Evolutionary conservation across 2,113 vertebrate species (phyloP).

Genomic region (Passer domesticus): DNA sequence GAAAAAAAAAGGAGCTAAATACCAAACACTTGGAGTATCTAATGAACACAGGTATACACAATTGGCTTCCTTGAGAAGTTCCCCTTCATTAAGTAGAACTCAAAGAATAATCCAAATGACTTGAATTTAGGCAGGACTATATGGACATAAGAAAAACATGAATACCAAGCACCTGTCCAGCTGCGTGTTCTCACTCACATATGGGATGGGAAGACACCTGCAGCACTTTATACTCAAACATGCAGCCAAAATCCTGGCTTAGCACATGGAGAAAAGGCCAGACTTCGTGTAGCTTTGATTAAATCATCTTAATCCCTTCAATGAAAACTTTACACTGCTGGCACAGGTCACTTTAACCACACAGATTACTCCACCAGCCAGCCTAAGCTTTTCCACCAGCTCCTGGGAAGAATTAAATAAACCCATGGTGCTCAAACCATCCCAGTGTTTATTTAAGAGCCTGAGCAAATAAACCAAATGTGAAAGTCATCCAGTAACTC

Average conservation of each 20-base stretch:
- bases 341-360: neutral
- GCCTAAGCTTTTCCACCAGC: neutral
- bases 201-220: neutral
- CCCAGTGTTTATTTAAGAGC: neutral
- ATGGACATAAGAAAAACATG: neutral
- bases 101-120: neutral
- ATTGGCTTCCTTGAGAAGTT: neutral
- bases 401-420: neutral
- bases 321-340: neutral
- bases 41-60: neutral
- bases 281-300: neutral
- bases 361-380: neutral
- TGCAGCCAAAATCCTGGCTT: fast-evolving
- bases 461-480: neutral
- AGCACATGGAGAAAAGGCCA: neutral
- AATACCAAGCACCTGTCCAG: fast-evolving
- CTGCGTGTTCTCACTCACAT: fast-evolving
- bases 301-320: neutral
- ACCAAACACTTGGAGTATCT: neutral
- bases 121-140: neutral
- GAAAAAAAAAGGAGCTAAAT: neutral
- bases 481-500: neutral
- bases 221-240: neutral
- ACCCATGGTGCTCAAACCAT: neutral
- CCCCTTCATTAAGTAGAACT: neutral